Percentiles rank a stretch among this genome's conserved stretches.
Evolutionary conservation across 1,140 invertebrate genomes (phyloP).

Genomic region (Amphibalanus amphitrite): DNA sequence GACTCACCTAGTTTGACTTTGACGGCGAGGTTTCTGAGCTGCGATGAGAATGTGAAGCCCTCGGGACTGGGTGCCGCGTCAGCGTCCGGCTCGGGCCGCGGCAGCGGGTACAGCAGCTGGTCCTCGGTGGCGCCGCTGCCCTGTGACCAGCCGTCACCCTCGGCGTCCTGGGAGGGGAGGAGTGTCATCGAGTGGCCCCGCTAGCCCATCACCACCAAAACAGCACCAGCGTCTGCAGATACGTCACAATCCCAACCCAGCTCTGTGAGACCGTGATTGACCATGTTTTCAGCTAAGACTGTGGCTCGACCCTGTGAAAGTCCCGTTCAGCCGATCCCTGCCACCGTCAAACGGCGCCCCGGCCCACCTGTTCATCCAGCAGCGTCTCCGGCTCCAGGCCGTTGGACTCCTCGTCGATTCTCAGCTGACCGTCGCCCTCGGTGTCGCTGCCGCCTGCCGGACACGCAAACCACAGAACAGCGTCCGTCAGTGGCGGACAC

Average conservation of each 20-base stretch:
- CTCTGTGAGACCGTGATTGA: too few species aligned
- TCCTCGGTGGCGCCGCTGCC: background rate
- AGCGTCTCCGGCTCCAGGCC: slow-evolving; percentile 1
- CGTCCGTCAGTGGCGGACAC: too few species aligned
- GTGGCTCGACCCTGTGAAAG: too few species aligned
- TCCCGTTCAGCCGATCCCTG: too few species aligned
- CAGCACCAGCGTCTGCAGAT: too few species aligned
- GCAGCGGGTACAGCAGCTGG: background rate
- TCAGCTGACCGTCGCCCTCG: background rate
- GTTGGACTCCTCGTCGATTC: slow-evolving; percentile 2
- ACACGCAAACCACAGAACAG: too few species aligned
- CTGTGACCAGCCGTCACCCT: background rate
- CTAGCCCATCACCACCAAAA: too few species aligned
- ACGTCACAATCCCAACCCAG: too few species aligned
- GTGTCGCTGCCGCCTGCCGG: background rate
- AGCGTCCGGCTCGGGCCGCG: too few species aligned
- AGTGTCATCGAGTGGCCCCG: too few species aligned
- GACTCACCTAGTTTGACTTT: background rate
- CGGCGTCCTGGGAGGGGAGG: background rate
- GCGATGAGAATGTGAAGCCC: background rate
- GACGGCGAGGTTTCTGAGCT: background rate
- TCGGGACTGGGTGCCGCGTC: background rate
- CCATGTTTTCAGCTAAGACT: too few species aligned
- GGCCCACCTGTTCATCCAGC: background rate
- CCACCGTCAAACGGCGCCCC: too few species aligned